phyloP scores from a whole-genome alignment of 2,888 invertebrate species.

The Leptinotarsa rubiginosa region DNA sequence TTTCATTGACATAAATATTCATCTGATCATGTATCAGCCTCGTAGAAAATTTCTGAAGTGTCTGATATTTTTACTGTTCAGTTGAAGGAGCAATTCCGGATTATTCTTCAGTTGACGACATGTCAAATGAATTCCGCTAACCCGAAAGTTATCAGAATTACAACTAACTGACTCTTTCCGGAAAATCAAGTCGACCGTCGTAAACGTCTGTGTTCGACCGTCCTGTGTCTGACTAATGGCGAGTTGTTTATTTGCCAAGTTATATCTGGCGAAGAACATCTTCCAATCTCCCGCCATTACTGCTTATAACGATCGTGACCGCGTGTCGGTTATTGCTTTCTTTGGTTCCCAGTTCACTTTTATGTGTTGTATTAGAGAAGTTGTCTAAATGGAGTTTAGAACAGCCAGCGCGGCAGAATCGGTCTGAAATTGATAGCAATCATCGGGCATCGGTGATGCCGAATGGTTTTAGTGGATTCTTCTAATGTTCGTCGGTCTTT shows the following conservation, averaged over 20 bases:
- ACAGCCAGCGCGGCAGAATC: constrained; percentile 42
- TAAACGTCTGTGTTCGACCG: constrained; percentile 1
- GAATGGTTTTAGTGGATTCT: constrained; percentile 28
- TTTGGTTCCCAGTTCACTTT: constrained; percentile 60
- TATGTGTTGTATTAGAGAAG: constrained; percentile 58
- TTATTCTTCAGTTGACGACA: too few relatives aligned
- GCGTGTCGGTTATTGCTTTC: constrained; percentile 64
- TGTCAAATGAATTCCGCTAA: neutral
- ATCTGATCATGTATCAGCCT: too few relatives aligned
- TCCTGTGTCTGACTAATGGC: constrained; percentile 48
- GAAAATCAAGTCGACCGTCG: constrained; percentile 8
- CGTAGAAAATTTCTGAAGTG: too few relatives aligned
- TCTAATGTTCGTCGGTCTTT: constrained; percentile 25
- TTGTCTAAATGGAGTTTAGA: constrained; percentile 53
- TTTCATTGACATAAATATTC: too few relatives aligned
- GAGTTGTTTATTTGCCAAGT: constrained; percentile 56
- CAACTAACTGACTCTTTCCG: neutral
- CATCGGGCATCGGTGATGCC: constrained; percentile 34
- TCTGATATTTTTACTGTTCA: too few relatives aligned
- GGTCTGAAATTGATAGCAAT: constrained; percentile 37
- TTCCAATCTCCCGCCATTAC: constrained; percentile 57
- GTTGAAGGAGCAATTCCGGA: too few relatives aligned
- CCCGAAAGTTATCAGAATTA: neutral
- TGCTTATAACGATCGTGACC: constrained; percentile 61
- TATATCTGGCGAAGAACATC: constrained; percentile 50